phyloP scores from a whole-genome alignment of 2,888 invertebrate genomes.

The Morinoia aosen region DNA sequence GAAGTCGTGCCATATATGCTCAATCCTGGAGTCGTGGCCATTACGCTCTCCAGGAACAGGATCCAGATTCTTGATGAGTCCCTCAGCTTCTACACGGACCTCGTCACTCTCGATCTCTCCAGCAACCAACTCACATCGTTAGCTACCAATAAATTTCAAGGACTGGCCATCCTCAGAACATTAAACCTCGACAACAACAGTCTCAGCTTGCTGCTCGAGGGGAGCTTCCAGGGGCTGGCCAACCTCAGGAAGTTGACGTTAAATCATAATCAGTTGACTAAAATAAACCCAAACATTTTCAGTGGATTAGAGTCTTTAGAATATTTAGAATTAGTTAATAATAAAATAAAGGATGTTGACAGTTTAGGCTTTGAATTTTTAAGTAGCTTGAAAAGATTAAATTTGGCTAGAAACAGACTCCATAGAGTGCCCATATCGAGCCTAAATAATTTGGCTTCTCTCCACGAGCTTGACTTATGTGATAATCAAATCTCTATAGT shows the following conservation, averaged over 20 bases:
- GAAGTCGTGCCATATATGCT: constrained; percentile 90
- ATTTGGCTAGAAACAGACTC: constrained; percentile 62
- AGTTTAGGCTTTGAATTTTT: constrained; percentile 79
- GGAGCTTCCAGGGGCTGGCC: constrained; percentile 56
- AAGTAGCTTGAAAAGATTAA: constrained; percentile 70
- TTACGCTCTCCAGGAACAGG: constrained; percentile 87
- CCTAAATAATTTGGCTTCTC: constrained; percentile 56
- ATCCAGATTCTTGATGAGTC: constrained; percentile 85
- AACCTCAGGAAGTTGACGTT: constrained; percentile 79
- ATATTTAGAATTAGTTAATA: constrained; percentile 82
- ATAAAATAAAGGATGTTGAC: constrained; percentile 82
- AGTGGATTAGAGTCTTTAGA: constrained; percentile 82
- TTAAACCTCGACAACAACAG: constrained; percentile 84
- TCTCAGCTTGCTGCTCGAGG: constrained; percentile 53
- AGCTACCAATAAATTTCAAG: constrained; percentile 86
- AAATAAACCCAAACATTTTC: constrained; percentile 82
- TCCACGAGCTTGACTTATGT: constrained; percentile 63
- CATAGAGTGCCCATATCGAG: constrained; percentile 59
- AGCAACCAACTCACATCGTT: constrained; percentile 85
- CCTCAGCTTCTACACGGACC: constrained; percentile 84
- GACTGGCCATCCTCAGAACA: constrained; percentile 81
- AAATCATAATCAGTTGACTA: constrained; percentile 83
- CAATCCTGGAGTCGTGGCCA: constrained; percentile 78
- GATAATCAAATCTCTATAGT: constrained; percentile 65
- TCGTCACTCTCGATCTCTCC: constrained; percentile 86